phyloP scores from a whole-genome alignment of 2,888 invertebrate genomes.

The Fragum fragum region DNA sequence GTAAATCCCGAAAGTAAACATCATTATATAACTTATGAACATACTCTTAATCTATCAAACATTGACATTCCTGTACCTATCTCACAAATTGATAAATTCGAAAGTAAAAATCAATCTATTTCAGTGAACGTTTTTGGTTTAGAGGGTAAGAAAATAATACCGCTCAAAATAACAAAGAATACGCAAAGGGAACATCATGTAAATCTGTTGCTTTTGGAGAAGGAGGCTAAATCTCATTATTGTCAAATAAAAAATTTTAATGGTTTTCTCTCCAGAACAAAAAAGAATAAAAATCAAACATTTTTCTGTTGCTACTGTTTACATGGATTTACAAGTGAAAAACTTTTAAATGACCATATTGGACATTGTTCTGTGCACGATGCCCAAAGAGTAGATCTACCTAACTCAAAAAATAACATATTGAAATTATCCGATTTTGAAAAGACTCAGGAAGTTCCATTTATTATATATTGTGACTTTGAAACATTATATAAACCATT shows the following conservation, averaged over 20 bases:
- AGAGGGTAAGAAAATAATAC: slow-evolving; percentile 55
- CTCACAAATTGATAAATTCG: slow-evolving; percentile 48
- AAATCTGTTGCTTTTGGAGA: slow-evolving; percentile 55
- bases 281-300: no score
- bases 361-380: no score
- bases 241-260: slow-evolving; percentile 58
- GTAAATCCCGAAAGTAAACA: slow-evolving; percentile 17
- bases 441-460: no score
- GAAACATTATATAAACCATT: no score
- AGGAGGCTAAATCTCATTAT: slow-evolving; percentile 55
- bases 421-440: no score
- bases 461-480: no score
- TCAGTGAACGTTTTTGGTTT: slow-evolving; percentile 60
- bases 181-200: slow-evolving; percentile 48
- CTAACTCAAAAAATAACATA: no score
- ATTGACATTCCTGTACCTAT: slow-evolving; percentile 50
- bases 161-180: slow-evolving; percentile 49
- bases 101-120: slow-evolving; percentile 52
- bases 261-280: slow-evolving; percentile 50
- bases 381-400: no score
- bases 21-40: slow-evolving; percentile 38
- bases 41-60: slow-evolving; percentile 44
- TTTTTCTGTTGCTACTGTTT: no score
- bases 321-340: no score
- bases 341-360: no score